Evolutionary conservation across 2,113 vertebrate genomes (phyloP).

Genomic region (Struthidea cinerea): DNA sequence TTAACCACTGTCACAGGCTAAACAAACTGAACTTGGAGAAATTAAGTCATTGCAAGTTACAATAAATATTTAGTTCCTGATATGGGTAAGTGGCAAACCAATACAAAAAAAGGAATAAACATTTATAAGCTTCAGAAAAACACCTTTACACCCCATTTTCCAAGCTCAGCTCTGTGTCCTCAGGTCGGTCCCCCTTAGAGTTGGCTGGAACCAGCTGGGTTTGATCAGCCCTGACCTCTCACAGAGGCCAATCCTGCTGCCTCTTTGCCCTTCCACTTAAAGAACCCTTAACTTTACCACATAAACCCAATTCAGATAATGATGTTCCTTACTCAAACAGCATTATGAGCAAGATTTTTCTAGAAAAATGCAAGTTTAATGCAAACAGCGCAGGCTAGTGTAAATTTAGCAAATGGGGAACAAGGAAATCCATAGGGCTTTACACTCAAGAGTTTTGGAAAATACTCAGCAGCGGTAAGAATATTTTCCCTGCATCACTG

Average conservation of each 20-base stretch:
- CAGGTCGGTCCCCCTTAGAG: not conserved
- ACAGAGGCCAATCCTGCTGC: not conserved
- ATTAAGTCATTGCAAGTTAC: not conserved
- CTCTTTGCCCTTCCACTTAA: not conserved
- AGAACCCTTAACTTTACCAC: accelerated
- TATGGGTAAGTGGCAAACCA: not conserved
- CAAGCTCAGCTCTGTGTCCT: not conserved
- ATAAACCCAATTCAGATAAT: not conserved
- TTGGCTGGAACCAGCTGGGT: not conserved
- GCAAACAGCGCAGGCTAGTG: not conserved
- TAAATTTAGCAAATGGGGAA: not conserved
- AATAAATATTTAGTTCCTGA: not conserved
- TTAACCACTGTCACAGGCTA: accelerated
- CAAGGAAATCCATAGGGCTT: not conserved
- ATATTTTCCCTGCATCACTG: not conserved
- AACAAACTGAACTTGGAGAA: not conserved
- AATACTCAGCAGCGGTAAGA: not conserved
- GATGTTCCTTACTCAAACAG: not conserved
- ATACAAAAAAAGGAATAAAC: not conserved
- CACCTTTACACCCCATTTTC: not conserved
- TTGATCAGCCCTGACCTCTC: not conserved
- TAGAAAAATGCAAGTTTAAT: not conserved
- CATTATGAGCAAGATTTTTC: not conserved
- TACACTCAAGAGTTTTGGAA: not conserved
- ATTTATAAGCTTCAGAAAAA: not conserved